Conservation (phyloP, 1,140 invertebrate genomes). For the Drosophila insularis region DNA sequence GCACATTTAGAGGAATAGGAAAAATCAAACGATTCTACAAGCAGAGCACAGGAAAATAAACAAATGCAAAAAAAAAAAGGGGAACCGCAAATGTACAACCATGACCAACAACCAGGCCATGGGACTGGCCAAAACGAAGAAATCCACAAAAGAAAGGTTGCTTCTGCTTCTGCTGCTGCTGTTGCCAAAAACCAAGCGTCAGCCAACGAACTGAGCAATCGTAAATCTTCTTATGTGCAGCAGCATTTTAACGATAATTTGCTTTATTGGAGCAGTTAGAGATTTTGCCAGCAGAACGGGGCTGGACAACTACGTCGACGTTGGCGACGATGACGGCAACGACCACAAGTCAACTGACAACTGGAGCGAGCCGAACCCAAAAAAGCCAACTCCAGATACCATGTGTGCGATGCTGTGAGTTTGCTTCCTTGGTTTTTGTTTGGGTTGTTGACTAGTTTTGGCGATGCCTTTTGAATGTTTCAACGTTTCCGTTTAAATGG, state of each 20-base stretch:
- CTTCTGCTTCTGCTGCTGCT: constrained; percentile 16
- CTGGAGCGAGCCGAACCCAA: constrained; percentile 48
- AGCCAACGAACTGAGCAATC: constrained; percentile 73
- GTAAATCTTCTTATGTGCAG: constrained; percentile 81
- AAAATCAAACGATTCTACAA: constrained; percentile 57
- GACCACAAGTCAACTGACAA: constrained; percentile 70
- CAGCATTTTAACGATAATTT: constrained; percentile 81
- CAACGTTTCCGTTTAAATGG: constrained; percentile 79
- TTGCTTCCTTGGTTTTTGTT: not conserved
- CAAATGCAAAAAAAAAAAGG: constrained; percentile 53
- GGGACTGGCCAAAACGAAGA: constrained; percentile 24
- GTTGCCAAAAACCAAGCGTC: constrained; percentile 55
- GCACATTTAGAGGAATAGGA: constrained; percentile 32
- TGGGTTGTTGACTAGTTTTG: constrained; percentile 34
- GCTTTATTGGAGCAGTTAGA: constrained; percentile 79
- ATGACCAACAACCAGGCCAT: constrained; percentile 38
- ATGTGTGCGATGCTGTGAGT: not conserved
- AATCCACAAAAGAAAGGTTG: constrained; percentile 40
- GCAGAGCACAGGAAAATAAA: constrained; percentile 45
- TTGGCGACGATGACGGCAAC: not conserved
- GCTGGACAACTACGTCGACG: not conserved
- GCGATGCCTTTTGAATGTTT: constrained; percentile 72
- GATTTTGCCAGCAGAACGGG: constrained; percentile 67
- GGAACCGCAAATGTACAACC: constrained; percentile 64
- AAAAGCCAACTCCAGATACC: constrained; percentile 21